Evolutionary conservation across 2,888 invertebrate genomes (phyloP), one percentile per base, ranked within the genome.

Genomic region (Flexamia atlantica): DNA sequence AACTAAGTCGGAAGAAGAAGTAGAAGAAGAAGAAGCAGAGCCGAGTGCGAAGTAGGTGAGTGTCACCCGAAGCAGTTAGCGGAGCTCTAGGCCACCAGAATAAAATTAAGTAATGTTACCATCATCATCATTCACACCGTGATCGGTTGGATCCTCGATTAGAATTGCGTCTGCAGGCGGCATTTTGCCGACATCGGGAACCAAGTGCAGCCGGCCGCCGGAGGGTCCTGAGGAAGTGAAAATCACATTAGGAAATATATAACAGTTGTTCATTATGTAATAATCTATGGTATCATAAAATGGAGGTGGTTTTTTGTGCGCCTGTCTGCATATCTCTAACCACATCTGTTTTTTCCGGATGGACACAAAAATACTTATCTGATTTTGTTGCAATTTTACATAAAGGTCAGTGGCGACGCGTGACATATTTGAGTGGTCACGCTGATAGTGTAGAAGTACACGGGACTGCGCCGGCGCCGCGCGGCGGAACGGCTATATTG

Each of bases 141-240:
- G 91, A 83, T 94, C 94, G 87, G 92, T 93, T 0, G 97, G 96
- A 89, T 98, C 97, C 90, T 98, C 98, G 76, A 97, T 94, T 32
- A 98, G 92, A 85, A 96, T 92, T 3, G 97, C 96, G 88, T 97
- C 97, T 46, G 95, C 95, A 57, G 98, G 91, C 0, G 97, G 94
- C 87, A 97, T 94, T 88, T 96, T 94, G 0, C 97, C 97, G 79
- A 95, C 92, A 12, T 95, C 94, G n/a, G 96, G 95, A 60, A 95
- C 93, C 28, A 98, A 92, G 90, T 97, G 97, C n/a, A 98, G 92
- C 84, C 97, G 93, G 4, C 97, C 97, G 83, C 95, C 97, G 0
- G 96, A 93, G 0, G 0, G 96, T 95, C 83, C 93, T 92, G 87
- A 28, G 64, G 28, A 46, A 9, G n/a, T n/a, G n/a, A n/a, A n/a